Percentiles rank a stretch among this genome's conserved stretches.
Conservation (phyloP, 2,888 invertebrate genomes). For the Oithona nana region DNA sequence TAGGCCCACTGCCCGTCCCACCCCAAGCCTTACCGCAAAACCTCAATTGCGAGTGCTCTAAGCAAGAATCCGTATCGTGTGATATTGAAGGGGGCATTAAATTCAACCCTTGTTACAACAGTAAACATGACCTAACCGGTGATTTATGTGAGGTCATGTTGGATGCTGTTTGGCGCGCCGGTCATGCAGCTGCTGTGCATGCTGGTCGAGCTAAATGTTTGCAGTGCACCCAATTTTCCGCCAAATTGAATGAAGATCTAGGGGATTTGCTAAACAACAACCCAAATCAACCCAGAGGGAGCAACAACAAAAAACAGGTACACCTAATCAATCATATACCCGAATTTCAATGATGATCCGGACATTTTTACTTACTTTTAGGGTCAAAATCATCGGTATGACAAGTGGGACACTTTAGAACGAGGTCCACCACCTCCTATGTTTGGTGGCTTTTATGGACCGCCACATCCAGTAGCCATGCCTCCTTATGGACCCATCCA, state of each 20-base stretch:
- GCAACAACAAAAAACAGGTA: no score
- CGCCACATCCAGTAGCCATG: no score
- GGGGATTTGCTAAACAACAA: no score
- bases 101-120: neutral
- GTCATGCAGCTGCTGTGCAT: neutral
- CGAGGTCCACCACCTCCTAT: neutral
- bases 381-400: no score
- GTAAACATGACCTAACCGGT: no score
- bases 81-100: neutral
- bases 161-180: neutral
- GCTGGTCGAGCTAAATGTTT: neutral
- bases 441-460: neutral
- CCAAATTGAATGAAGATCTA: neutral
- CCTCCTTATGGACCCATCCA: no score
- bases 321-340: no score
- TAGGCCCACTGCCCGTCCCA: neutral
- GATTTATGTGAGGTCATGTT: neutral
- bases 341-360: no score
- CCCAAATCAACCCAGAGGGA: no score
- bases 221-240: neutral
- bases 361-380: neutral
- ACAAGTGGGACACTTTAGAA: neutral
- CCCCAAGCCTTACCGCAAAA: neutral
- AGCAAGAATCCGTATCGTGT: neutral
- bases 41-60: neutral